Evolutionary conservation across 1,140 invertebrate species (phyloP), one percentile per base, ranked within the genome.

Genomic region (Berghia stephanieae): DNA sequence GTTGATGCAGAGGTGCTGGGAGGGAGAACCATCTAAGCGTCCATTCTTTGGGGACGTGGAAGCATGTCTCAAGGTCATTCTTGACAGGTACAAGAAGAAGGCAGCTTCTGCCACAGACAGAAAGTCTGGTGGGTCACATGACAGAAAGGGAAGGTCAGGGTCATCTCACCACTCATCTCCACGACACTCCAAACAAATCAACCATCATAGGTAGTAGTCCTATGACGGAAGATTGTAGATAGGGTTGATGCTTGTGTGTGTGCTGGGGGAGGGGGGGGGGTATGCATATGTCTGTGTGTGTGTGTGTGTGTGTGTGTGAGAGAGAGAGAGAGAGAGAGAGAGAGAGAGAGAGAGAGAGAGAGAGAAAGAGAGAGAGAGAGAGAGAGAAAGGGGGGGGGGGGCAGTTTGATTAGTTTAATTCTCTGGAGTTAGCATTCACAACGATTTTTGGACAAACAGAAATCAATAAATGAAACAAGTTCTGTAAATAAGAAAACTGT

Each of bases 1-100:
- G 46, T 89, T 97, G 27, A 96, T 96, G 95, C 91, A 94, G 87
- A 92, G 93, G 77, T 96, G 95, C 85, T 96, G 95, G 95, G 91
- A 93, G 63, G 92, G 93, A 8, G 94, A 96, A 73, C 93, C 95
- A 13, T 86, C 89, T 1, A 91, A 92, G 77, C 88, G 96, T n/a
- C 95, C 95, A 0, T 89, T 95, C 42, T 89, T 96, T 0, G 95
- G 95, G 40, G 92, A 94, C 81, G 93, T 96, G 0, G 92, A 95
- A 82, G 91, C 92, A 0, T 90, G 92, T 34, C 90, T 96, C 0
- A 69, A 66, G 18, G 60, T n/a, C 43, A 84, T 82, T 57, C 75
- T 79, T 60, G 83, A 82, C 31, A 75, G 78, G 24, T 74, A 78
- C 31, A 71, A 77, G 24, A 75, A 67, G 27, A 80, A 76, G 42